phyloP scores from a whole-genome alignment of 2,113 vertebrate genomes.

The Eurypyga helias region DNA sequence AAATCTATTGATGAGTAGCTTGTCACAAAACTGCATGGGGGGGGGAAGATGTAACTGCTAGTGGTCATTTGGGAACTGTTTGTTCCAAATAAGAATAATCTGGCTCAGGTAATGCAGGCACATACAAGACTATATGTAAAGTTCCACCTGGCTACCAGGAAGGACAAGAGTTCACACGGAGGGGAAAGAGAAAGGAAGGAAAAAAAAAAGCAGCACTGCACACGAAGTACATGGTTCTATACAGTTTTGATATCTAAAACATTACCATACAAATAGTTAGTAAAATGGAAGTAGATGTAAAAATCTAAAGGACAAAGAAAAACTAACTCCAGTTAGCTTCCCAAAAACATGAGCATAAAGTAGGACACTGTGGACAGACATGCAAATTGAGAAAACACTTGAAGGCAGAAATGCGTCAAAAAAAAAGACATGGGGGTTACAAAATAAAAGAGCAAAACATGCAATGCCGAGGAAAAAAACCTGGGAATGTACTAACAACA shows the following conservation, averaged over 20 bases:
- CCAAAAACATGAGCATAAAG: not conserved
- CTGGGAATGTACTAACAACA: not conserved
- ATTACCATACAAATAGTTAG: not conserved
- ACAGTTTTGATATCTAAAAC: not conserved
- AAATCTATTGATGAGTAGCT: not conserved
- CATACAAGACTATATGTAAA: not conserved
- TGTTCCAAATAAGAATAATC: not conserved
- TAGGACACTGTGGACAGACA: not conserved
- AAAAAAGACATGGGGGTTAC: not conserved
- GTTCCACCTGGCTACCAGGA: not conserved
- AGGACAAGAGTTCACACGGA: not conserved
- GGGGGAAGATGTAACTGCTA: not conserved
- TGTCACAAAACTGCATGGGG: fast-evolving
- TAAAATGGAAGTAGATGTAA: not conserved
- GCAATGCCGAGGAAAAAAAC: not conserved
- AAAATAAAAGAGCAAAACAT: not conserved
- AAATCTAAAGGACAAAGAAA: not conserved
- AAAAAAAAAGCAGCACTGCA: not conserved
- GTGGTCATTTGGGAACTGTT: not conserved
- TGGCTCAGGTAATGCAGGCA: not conserved
- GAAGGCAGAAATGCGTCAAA: not conserved
- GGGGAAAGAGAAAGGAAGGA: too few relatives aligned
- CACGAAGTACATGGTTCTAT: not conserved
- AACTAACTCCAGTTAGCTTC: not conserved
- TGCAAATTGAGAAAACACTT: not conserved